Conservation (phyloP, 2,797 vertebrate species). For the Scyliorhinus canicula region DNA sequence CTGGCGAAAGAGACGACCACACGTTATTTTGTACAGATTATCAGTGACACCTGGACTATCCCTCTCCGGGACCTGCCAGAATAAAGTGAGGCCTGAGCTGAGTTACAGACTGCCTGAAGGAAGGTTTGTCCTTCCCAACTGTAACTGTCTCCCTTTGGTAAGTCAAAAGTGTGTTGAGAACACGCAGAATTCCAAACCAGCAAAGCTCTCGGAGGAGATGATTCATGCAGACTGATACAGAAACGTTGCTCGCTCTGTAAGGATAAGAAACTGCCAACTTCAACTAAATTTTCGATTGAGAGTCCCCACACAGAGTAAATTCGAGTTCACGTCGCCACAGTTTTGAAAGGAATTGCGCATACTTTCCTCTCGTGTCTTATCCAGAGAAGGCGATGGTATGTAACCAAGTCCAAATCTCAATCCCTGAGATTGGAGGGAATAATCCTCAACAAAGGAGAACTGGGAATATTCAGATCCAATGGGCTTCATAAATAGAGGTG, state of each 20-base stretch:
- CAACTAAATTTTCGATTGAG: background rate
- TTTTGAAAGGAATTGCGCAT: background rate
- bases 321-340: background rate
- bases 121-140: slow-evolving; percentile 5
- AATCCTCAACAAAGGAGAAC: background rate
- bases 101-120: slow-evolving; percentile 14
- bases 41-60: slow-evolving; percentile 7
- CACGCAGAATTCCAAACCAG: background rate
- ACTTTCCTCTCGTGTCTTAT: background rate
- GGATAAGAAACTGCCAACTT: slow-evolving; percentile 29
- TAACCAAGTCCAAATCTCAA: too few relatives aligned
- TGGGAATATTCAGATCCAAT: background rate
- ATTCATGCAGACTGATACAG: background rate
- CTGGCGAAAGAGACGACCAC: background rate
- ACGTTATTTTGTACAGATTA: background rate
- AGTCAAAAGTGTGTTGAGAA: background rate
- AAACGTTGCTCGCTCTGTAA: background rate
- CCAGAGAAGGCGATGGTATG: background rate
- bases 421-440: background rate
- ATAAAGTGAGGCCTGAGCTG: background rate
- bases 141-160: background rate
- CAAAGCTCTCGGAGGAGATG: background rate
- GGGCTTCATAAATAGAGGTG: background rate
- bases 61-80: background rate
- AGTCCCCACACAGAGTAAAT: slow-evolving; percentile 4